phyloP scores from a whole-genome alignment of 2,888 invertebrate genomes.

The Drosophila multiciliata region DNA sequence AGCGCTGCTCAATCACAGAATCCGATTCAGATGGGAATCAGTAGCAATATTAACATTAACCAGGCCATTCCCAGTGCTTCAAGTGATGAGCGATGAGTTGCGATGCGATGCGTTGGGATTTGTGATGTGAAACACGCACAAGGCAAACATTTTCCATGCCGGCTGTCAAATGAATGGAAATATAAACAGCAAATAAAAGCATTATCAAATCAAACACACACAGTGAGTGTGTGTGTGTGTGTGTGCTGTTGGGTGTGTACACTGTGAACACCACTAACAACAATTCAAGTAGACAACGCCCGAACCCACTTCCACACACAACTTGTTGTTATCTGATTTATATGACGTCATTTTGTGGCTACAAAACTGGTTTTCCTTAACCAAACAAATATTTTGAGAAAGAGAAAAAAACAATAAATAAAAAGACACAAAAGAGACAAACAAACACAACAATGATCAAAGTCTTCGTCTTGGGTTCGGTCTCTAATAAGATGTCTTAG shows the following conservation, averaged over 20 bases:
- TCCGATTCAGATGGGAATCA: constrained; percentile 15
- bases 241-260: constrained; percentile 31
- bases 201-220: constrained; percentile 72
- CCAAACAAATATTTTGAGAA: neutral
- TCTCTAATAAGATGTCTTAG: constrained; percentile 10
- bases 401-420: constrained; percentile 24
- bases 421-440: constrained; percentile 25
- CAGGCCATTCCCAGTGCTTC: constrained; percentile 1
- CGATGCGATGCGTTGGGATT: constrained; percentile 21
- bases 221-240: constrained; percentile 17
- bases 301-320: constrained; percentile 32
- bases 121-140: constrained; percentile 60
- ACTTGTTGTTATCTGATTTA: constrained; percentile 61
- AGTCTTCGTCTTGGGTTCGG: constrained; percentile 2
- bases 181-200: constrained; percentile 71
- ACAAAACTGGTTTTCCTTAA: constrained; percentile 68
- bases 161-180: constrained; percentile 58
- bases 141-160: constrained; percentile 39
- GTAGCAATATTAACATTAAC: neutral
- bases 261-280: neutral
- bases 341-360: constrained; percentile 60
- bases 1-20: constrained; percentile 48
- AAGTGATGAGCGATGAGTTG: constrained; percentile 29
- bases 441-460: constrained; percentile 31
- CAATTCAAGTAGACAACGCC: constrained; percentile 41